Base-by-base conservation (phyloP, 2,888 invertebrate genomes). In the Rhopalosiphum nymphaeae region DNA sequence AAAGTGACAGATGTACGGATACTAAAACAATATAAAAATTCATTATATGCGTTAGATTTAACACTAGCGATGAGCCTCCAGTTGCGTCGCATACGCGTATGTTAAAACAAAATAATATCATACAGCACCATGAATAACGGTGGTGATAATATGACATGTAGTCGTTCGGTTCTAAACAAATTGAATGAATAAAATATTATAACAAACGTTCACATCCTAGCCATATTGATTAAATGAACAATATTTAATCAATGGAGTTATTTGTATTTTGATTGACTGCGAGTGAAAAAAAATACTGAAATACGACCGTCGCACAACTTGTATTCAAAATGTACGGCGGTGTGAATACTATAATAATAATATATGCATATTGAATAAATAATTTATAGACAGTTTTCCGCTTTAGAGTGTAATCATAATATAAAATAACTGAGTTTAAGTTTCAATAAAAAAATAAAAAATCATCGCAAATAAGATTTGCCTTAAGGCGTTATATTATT, bases 1-100 rank as follows among this genome's bases (percentile, higher is more conserved):
- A 78, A 78, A 78, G 36, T 78, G 78, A 78, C 78, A 78, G 36
- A 78, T 78, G 78, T 78, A 78, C 78, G 78, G 78, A 78, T 78
- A 78, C 78, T 78, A 42, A 78, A 78, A 78, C 36, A 78, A 78
- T 78, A 78, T 78, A 78, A 78, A 78, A 78, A 78, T 78, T 36
- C 36, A 78, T 78, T 78, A 78, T 78, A 78, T 36, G 78, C 36
- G 21, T 36, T 78, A 42, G 78, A 36, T 78, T 78, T 78, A 78
- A 26, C 21, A 36, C 11, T 3, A 21, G 0, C 78, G 21, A 78
- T 78, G 78, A 78, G 9, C 36, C 78, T 78, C 36, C 36, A 21
- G 36, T 78, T 21, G 9, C 36, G 36, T 36, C 9, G 36, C 36
- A 36, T 21, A 78, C 78, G 36, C 78, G 21, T 78, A 36, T 78